Evolutionary conservation across 2,113 vertebrate species (phyloP).

Genomic region (Stigmatopora argus): DNA sequence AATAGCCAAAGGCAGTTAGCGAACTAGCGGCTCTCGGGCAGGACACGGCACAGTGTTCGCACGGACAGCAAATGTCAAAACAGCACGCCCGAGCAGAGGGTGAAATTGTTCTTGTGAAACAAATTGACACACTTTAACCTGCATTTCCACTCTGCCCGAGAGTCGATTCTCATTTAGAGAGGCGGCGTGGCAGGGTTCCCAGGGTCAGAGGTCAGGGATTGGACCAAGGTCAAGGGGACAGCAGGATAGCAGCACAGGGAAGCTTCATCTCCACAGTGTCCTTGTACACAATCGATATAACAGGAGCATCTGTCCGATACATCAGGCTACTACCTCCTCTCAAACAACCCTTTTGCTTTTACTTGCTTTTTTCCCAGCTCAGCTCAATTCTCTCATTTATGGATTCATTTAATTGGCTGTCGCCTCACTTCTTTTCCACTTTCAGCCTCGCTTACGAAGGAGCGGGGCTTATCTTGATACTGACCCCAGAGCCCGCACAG

Average conservation of each 20-base stretch:
- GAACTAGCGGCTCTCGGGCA: constrained; percentile 77
- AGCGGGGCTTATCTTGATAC: constrained; percentile 59
- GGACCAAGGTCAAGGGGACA: constrained; percentile 91
- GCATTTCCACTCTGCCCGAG: constrained; percentile 76
- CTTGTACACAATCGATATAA: constrained; percentile 86
- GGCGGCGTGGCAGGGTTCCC: constrained; percentile 27
- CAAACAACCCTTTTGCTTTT: constrained; percentile 29
- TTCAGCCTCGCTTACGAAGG: constrained; percentile 35
- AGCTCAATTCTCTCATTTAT: constrained; percentile 39
- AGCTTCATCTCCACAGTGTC: constrained; percentile 80
- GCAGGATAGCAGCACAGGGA: constrained; percentile 69
- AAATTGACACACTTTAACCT: constrained; percentile 95
- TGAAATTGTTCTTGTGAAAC: constrained; percentile 95
- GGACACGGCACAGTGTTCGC: constrained; percentile 65
- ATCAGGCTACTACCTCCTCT: constrained; percentile 45
- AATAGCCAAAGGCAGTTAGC: constrained; percentile 86
- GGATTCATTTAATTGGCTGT: constrained; percentile 53
- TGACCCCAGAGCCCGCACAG: constrained; percentile 37
- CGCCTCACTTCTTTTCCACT: constrained; percentile 30
- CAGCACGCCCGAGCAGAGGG: constrained; percentile 74
- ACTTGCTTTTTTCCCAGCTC: constrained; percentile 35
- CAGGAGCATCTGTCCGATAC: constrained; percentile 76
- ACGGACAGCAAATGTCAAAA: constrained; percentile 81
- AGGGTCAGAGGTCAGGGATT: constrained; percentile 67
- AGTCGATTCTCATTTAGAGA: constrained; percentile 88